These are phyloP conservation scores for Andrena haemorrhoa DNA, from an alignment of 2,888 invertebrate species.

Conservation along the genomic window DNA sequence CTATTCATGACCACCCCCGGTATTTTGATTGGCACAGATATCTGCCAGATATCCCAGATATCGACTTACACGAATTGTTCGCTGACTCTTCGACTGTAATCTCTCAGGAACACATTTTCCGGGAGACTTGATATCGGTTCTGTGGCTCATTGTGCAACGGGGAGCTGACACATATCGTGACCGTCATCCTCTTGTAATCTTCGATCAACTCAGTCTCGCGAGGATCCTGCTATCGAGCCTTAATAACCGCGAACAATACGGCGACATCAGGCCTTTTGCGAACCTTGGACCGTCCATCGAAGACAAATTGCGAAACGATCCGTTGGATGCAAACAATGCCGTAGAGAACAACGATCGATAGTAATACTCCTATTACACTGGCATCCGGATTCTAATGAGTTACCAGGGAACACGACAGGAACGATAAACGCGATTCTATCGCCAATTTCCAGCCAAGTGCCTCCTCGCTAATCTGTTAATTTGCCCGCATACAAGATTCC, in stretches of 20 bases:
- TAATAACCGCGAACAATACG: conserved; percentile 51
- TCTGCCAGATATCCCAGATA: background rate
- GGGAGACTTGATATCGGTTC: conserved; percentile 3
- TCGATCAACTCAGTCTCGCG: conserved; percentile 31
- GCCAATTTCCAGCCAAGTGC: conserved; percentile 9
- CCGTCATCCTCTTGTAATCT: conserved; percentile 21
- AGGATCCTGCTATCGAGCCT: background rate
- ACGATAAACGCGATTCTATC: conserved; percentile 28
- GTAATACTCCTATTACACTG: conserved; percentile 42
- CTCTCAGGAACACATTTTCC: background rate
- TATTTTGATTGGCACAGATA: conserved; percentile 35
- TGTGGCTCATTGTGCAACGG: conserved; percentile 17
- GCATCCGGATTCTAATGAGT: conserved; percentile 45
- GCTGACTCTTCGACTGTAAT: background rate
- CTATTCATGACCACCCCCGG: background rate
- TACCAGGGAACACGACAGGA: background rate
- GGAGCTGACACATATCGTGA: conserved; percentile 33
- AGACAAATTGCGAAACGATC: conserved; percentile 60
- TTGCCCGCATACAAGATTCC: background rate
- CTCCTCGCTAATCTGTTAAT: background rate
- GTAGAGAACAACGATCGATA: conserved; percentile 24
- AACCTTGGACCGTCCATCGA: conserved; percentile 42
- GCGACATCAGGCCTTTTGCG: conserved; percentile 19
- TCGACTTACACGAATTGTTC: background rate
- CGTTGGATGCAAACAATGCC: conserved; percentile 51